A percentile compares a stretch with the other conserved stretches of the same genome.
Conservation (phyloP, 30 jellyfish, hydroid and myxozoan genomes). For the Aurelia sp. region DNA sequence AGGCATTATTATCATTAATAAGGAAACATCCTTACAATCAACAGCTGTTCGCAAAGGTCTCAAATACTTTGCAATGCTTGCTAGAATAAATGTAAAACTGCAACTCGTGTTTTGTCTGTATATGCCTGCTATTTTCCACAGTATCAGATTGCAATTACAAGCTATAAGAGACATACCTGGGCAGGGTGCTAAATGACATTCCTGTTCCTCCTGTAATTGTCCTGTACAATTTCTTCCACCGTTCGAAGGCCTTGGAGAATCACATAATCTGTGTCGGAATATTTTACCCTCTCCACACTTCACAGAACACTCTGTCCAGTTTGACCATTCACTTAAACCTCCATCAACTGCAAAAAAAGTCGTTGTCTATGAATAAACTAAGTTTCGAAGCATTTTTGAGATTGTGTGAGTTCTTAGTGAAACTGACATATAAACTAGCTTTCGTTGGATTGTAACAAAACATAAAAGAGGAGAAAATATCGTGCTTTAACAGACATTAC, state of each 20-base stretch:
- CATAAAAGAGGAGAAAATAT: no score
- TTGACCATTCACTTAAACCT: conserved; percentile 74
- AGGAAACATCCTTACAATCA: no score
- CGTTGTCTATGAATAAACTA: background rate
- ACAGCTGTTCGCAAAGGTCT: no score
- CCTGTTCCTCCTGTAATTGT: conserved; percentile 32
- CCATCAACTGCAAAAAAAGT: conserved; percentile 66
- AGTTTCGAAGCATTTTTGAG: background rate
- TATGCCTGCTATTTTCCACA: no score
- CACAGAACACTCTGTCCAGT: conserved; percentile 79
- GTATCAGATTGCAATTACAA: background rate
- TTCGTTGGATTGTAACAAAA: no score
- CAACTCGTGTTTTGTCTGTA: no score
- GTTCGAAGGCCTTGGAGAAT: conserved; percentile 73
- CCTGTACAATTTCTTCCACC: conserved; percentile 90
- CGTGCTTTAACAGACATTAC: no score
- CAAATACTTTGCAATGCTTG: no score
- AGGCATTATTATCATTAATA: no score
- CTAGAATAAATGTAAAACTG: no score
- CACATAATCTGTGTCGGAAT: conserved; percentile 68
- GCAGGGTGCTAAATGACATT: conserved; percentile 59
- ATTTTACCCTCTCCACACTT: conserved; percentile 74
- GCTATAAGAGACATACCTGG: conserved; percentile 36
- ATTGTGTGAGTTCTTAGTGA: background rate
- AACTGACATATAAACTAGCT: no score